These are phyloP conservation scores for Ectemnius cavifrons DNA, from an alignment of 2,888 invertebrate species.

Conservation along the genomic window DNA sequence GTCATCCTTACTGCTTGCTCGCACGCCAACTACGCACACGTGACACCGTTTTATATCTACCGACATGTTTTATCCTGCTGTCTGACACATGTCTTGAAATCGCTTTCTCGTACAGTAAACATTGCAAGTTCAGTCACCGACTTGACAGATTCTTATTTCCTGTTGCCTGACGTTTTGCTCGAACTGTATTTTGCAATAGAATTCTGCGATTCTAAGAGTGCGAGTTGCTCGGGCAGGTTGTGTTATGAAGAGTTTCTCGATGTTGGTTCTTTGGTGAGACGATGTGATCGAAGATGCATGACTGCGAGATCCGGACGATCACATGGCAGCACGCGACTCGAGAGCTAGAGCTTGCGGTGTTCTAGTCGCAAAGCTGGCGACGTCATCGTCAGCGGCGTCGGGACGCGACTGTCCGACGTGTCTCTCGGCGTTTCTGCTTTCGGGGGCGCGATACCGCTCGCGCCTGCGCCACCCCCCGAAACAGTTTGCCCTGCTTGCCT, in stretches of 20 bases:
- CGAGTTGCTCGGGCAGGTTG: not conserved
- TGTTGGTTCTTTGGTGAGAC: not conserved
- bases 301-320: conserved; percentile 25
- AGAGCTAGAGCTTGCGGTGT: not conserved
- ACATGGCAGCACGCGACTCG: conserved; percentile 47
- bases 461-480: conserved; percentile 59
- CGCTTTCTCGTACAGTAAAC: too few species aligned
- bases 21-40: conserved; percentile 24
- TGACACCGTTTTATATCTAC: conserved; percentile 9
- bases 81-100: not conserved
- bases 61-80: conserved; percentile 21
- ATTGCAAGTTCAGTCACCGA: not conserved
- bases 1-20: not conserved
- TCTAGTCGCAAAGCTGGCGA: conserved; percentile 21
- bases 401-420: conserved; percentile 58
- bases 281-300: not conserved
- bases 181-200: not conserved
- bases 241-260: too few species aligned
- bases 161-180: not conserved
- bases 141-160: not conserved
- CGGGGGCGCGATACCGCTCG: conserved; percentile 43
- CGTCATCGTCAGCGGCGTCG: conserved; percentile 52
- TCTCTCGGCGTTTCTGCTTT: conserved; percentile 23
- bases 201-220: not conserved
- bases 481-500: conserved; percentile 53